Evolutionary conservation across 2,888 invertebrate genomes (phyloP).

Genomic region (Drosophila algonquin): DNA sequence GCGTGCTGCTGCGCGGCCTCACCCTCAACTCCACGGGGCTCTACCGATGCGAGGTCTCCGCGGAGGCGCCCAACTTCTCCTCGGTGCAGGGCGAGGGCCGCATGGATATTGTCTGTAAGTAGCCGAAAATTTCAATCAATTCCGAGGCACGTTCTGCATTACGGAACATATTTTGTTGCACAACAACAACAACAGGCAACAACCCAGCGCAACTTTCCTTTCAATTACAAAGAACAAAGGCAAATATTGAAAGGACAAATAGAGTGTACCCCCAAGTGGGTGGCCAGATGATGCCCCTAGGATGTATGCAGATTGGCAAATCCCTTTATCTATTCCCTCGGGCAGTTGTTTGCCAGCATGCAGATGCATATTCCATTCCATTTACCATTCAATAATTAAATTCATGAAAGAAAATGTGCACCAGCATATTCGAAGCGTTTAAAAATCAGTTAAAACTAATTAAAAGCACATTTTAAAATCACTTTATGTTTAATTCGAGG

Average conservation of each 20-base stretch:
- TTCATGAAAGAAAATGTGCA: neutral
- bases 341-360: slow-evolving; percentile 16
- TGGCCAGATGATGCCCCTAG: neutral
- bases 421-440: neutral
- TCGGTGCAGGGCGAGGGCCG: slow-evolving; percentile 90
- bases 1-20: slow-evolving; percentile 88
- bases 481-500: neutral
- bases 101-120: slow-evolving; percentile 93
- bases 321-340: neutral
- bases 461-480: neutral
- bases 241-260: slow-evolving; percentile 64
- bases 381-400: no score
- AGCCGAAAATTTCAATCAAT: slow-evolving; percentile 42
- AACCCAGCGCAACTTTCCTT: slow-evolving; percentile 31
- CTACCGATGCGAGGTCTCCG: slow-evolving; percentile 91
- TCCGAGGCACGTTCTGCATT: slow-evolving; percentile 43
- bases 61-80: slow-evolving; percentile 91
- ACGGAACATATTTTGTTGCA: slow-evolving; percentile 17
- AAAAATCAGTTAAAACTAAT: neutral
- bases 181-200: slow-evolving; percentile 15
- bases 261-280: neutral
- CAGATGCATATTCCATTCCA: slow-evolving; percentile 4
- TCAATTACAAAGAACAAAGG: slow-evolving; percentile 53
- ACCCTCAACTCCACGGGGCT: slow-evolving; percentile 89
- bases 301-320: slow-evolving; percentile 6